Evolutionary conservation across 1,140 invertebrate species (phyloP), one percentile per base, ranked within the genome.

Genomic region (Glomeris maerens): DNA sequence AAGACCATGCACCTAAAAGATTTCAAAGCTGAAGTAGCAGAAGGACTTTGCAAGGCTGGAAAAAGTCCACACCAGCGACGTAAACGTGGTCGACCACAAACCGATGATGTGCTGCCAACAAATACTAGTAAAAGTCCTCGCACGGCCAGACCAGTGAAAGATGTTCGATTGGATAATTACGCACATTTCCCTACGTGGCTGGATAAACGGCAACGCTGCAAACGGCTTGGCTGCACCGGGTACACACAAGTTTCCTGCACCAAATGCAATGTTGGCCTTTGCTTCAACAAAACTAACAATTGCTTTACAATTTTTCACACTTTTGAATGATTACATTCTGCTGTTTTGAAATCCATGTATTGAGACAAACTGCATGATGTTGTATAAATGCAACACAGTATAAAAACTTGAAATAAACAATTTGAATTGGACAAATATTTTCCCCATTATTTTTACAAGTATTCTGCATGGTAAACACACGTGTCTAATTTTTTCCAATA

Each of bases 231-330:
- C 20, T 49, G 47, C 25, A 49, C 4, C 7, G 29, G 31, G 17
- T 25, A 27, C 3, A 20, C 47, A 21, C n/a, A 3, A 26, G 47
- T 49, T n/a, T 4, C 2, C 2, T 49, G 47, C 22, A 3, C 3
- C 3, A 49, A 49, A 41, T 49, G 47, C 27, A 41, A 49, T 44
- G 47, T 41, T 2, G 28, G 14, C 4, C 28, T 49, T 7, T 41
- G 47, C 22, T 49, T 49, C 14, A 21, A 44, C 47, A 49, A 41
- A 41, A 41, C 5, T 3, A 41, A 41, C 25, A 49, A 44, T 41
- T 44, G 29, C 27, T 44, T 44, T 47, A 26, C 29, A 31, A 47
- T 10, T 17, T 47, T 29, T 7, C 46, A 47, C 38, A 21, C 5
- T 5, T 47, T 22, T 46, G 13, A n/a, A 27, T 23, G 4, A 46